These are phyloP conservation scores for Andrena chrysosceles DNA, from an alignment of 2,888 invertebrate genomes.

Conservation along the genomic window DNA sequence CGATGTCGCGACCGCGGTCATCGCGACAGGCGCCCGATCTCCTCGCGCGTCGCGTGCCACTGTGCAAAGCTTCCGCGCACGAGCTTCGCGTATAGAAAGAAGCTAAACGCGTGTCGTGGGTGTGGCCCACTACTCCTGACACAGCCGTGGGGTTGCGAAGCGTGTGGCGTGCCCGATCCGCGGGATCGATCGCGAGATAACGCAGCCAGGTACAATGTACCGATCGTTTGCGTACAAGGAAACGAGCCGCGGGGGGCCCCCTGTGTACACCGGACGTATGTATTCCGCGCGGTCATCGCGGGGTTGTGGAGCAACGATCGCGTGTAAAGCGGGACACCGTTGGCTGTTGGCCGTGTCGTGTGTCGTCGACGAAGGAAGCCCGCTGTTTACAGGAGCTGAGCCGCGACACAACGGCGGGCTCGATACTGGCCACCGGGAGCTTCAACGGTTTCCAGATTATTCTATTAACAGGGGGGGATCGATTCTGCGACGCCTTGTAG, in stretches of 20 bases:
- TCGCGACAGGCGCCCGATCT: neutral
- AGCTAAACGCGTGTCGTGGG: neutral
- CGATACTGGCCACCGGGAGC: slow-evolving; percentile 69
- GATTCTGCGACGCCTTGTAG: slow-evolving; percentile 69
- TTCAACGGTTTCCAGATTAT: slow-evolving; percentile 82
- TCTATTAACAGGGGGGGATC: slow-evolving; percentile 76
- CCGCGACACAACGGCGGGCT: slow-evolving; percentile 54
- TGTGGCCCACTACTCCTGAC: neutral
- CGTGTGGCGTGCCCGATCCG: neutral
- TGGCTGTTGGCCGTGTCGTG: slow-evolving; percentile 51
- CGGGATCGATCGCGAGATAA: slow-evolving; percentile 15
- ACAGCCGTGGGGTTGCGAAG: neutral
- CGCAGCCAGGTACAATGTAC: slow-evolving; percentile 1
- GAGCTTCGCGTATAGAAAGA: neutral
- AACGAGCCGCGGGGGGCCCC: neutral
- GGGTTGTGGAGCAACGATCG: slow-evolving; percentile 42
- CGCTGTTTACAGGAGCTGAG: slow-evolving; percentile 59
- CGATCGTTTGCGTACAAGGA: slow-evolving; percentile 25
- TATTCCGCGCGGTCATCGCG: slow-evolving; percentile 34
- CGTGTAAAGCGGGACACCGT: slow-evolving; percentile 41
- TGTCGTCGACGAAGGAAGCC: slow-evolving; percentile 66
- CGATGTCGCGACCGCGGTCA: too few relatives aligned
- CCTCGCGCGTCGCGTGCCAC: neutral
- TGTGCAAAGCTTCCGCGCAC: neutral
- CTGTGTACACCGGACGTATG: slow-evolving; percentile 23